Base-by-base conservation (phyloP, 2,797 vertebrate species). In the Liparis tanakae region DNA sequence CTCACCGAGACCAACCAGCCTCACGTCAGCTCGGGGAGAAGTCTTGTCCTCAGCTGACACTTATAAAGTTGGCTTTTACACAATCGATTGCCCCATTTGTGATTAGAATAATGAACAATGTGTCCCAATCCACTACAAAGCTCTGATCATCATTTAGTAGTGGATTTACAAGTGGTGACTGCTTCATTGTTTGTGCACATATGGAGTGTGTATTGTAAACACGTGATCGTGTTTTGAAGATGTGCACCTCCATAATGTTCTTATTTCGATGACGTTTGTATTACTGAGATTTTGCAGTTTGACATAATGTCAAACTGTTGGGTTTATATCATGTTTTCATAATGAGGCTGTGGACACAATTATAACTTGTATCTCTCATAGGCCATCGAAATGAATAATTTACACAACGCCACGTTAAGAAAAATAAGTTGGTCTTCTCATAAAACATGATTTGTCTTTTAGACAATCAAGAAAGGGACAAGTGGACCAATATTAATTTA, bases 1-100 rank as follows among this genome's bases (percentile, higher is more conserved):
- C 55, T 46, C 14, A 64, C 54, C 54, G 15, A 22, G 51, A 76
- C 2, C 62, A 66, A 77, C 73, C 8, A 8, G 41, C 7, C 7
- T 50, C 30, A 57, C 6, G 2, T 70, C 48, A 72, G 4, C 4
- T 67, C 37, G 18, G 7, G 2, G 39, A 46, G 46, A 72, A 50
- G 7, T 10, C 3, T 25, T 73, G 48, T 57, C 15, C 22, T 54
- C 1, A 20, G 25, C 10, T 25, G 50, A 53, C 34, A 64, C 17
- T 33, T n/a, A 6, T 30, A 79, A 71, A 76, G 48, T 46, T 74
- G 41, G 48, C 60, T 17, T 55, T 15, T 2, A 44, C 14, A 55
- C 51, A 74, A 44, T 41, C 22, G 34, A 59, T 18, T 10, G 10
- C 30, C 65, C 10, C 4, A 25, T 9, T 64, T 48, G 5, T 57